A percentile compares a stretch with the other conserved stretches of the same genome.
phyloP scores from a whole-genome alignment of 2,113 vertebrate genomes.

The Microcebus jonahi region DNA sequence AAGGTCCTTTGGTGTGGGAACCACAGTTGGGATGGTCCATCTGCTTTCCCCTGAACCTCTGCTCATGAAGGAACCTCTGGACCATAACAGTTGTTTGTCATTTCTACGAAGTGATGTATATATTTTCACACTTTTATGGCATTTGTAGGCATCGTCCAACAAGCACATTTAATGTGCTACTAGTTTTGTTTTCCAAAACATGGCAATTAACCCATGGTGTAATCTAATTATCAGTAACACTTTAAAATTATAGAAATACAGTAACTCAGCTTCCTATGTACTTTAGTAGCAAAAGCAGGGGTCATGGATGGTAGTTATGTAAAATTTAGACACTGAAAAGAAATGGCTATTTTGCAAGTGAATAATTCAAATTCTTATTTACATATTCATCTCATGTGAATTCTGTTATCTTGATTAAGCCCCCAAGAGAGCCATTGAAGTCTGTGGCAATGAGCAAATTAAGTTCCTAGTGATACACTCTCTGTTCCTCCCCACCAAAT shows the following conservation, averaged over 20 bases:
- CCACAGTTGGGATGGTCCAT: no score
- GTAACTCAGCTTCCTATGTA: not conserved
- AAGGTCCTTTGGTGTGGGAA: not conserved
- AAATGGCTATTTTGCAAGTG: not conserved
- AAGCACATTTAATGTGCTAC: not conserved
- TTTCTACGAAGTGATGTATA: not conserved
- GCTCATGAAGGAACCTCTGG: no score
- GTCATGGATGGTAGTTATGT: not conserved
- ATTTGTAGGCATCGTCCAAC: not conserved
- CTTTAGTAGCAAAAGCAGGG: not conserved
- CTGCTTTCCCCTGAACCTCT: not conserved
- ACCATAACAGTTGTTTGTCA: not conserved
- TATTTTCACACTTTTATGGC: not conserved
- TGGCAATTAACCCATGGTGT: not conserved
- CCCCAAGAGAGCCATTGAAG: not conserved
- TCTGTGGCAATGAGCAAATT: not conserved
- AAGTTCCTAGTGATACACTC: not conserved
- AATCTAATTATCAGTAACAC: not conserved
- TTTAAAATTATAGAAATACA: constrained; percentile 15
- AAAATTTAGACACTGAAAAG: constrained; percentile 23
- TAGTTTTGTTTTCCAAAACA: not conserved
- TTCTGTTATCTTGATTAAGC: constrained; percentile 23
- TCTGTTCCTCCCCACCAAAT: not conserved
- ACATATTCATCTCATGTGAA: not conserved
- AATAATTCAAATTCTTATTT: constrained; percentile 58